A percentile compares a stretch with the other conserved stretches of the same genome.
Evolutionary conservation across 92 coral and sea anemone genomes (phyloP).

Genomic region (Actinostola sp.): DNA sequence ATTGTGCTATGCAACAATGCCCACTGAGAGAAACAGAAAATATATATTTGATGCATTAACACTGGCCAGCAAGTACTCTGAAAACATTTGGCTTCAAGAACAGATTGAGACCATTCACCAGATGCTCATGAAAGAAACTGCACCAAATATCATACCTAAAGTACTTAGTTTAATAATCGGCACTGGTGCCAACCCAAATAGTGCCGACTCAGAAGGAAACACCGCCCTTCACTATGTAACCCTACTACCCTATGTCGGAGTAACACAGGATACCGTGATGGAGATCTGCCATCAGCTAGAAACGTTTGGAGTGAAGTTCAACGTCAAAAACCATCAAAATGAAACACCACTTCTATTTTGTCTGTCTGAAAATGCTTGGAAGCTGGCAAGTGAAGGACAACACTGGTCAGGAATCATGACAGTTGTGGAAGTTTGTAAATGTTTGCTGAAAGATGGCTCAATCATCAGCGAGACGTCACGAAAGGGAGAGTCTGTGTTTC

Average conservation of each 20-base stretch:
- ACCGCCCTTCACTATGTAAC: conserved; percentile 24
- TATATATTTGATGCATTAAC: too few species aligned
- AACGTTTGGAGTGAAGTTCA: neutral
- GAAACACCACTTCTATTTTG: conserved; percentile 5
- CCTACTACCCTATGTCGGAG: neutral
- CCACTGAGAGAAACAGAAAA: too few species aligned
- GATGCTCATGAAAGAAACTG: too few species aligned
- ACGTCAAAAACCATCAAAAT: neutral
- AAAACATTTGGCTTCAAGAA: too few species aligned
- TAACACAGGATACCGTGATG: neutral
- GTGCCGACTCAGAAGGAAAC: conserved; percentile 33
- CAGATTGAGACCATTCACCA: too few species aligned
- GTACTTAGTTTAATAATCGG: neutral
- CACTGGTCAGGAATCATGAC: neutral
- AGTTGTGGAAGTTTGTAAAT: conserved; percentile 7
- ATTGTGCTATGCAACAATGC: too few species aligned
- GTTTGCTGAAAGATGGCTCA: conserved; percentile 1
- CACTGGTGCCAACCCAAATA: conserved; percentile 30
- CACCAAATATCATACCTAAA: neutral
- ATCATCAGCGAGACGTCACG: neutral
- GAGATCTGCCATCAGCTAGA: neutral
- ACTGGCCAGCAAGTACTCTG: too few species aligned
- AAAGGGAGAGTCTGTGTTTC: conserved; percentile 20
- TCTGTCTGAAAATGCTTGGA: conserved; percentile 9
- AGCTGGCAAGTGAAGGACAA: neutral